These are phyloP conservation scores for Lepidocyrtinus sp. DNA, from an alignment of 2,888 invertebrate genomes.

Conservation along the genomic window DNA sequence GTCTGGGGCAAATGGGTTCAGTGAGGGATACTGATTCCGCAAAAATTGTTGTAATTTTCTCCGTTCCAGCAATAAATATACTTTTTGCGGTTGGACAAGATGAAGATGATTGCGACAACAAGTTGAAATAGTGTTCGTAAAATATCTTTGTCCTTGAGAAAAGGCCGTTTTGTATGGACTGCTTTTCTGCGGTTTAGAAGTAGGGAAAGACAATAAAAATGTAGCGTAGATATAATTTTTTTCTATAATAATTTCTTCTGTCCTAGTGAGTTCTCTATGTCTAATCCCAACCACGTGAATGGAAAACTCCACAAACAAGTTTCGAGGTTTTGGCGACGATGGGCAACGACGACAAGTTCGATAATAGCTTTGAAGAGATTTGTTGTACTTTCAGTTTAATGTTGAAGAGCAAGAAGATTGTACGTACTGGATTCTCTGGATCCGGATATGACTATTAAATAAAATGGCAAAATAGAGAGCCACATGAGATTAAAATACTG, in stretches of 20 bases:
- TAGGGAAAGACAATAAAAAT: conserved; percentile 10
- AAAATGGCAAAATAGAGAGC: not conserved
- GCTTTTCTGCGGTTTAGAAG: not conserved
- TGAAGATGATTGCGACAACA: conserved; percentile 13
- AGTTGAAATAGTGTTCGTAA: not conserved
- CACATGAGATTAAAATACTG: conserved; percentile 6
- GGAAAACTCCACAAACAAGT: conserved; percentile 1
- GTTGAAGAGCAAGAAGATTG: conserved; percentile 7
- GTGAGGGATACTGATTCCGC: not conserved
- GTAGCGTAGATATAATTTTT: conserved; percentile 9
- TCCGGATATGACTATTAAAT: conserved; percentile 4
- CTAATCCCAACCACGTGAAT: conserved; percentile 7
- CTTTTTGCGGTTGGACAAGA: not conserved
- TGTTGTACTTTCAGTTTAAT: conserved; percentile 13
- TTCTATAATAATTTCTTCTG: not conserved
- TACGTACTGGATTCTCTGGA: not conserved
- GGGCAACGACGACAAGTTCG: conserved; percentile 13
- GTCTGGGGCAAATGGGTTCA: not conserved
- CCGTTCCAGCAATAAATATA: not conserved
- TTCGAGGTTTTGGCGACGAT: conserved; percentile 4
- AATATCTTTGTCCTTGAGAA: conserved; percentile 5
- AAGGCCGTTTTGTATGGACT: not conserved
- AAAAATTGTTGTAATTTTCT: not conserved
- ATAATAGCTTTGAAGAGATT: conserved; percentile 1
- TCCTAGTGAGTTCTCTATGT: not conserved